Conservation (phyloP, 2,797 vertebrate genomes). For the Prunella strophiata region DNA sequence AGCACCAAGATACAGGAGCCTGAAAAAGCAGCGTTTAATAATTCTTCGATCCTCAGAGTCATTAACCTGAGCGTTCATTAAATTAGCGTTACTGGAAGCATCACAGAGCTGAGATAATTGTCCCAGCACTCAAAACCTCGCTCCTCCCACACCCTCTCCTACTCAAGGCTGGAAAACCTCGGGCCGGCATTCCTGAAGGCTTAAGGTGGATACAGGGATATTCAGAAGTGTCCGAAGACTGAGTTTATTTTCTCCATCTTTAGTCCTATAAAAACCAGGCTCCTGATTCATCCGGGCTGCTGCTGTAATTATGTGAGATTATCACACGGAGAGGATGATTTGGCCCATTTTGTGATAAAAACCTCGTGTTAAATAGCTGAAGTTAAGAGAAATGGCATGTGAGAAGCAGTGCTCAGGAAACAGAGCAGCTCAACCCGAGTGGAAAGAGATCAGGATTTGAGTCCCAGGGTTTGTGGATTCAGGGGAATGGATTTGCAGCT, state of each 20-base stretch:
- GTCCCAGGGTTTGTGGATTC: not conserved
- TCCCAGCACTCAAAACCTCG: not conserved
- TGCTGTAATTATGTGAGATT: not conserved
- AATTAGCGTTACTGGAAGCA: conserved; percentile 17
- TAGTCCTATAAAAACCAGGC: not conserved
- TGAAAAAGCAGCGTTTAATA: not conserved
- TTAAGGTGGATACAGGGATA: not conserved
- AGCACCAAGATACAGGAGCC: not conserved
- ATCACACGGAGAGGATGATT: not conserved
- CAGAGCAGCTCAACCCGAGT: not conserved
- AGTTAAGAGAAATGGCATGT: not conserved
- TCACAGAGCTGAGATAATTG: conserved; percentile 28
- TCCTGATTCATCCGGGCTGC: not conserved
- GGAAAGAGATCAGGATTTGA: not conserved
- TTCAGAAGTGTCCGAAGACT: not conserved
- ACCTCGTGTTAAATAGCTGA: not conserved
- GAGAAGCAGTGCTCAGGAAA: not conserved
- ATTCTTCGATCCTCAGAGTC: not conserved
- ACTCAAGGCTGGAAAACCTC: not conserved
- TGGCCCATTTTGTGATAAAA: not conserved
- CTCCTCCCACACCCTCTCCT: not conserved
- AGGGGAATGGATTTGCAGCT: not conserved
- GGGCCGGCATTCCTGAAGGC: not conserved
- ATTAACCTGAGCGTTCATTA: conserved; percentile 23
- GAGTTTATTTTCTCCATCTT: not conserved